phyloP scores from a whole-genome alignment of 1,140 invertebrate species.

The Anagrus nilaparvatae region DNA sequence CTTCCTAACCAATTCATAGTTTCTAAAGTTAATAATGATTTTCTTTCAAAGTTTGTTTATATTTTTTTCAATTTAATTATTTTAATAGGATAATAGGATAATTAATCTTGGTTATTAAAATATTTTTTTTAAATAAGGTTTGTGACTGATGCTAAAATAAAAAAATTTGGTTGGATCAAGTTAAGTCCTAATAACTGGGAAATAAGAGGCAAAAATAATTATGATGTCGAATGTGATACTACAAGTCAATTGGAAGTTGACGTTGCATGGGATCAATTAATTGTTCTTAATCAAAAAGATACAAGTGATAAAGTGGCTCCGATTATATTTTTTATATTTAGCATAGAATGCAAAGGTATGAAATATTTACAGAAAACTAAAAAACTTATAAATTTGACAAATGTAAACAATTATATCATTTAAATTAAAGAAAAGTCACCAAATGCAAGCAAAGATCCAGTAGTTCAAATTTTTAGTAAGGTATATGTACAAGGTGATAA shows the following conservation, averaged over 20 bases:
- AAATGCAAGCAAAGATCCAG: conserved; percentile 90
- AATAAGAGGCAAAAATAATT: conserved; percentile 45
- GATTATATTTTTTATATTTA: conserved; percentile 94
- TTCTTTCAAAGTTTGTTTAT: conserved; percentile 74
- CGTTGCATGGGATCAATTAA: conserved; percentile 77
- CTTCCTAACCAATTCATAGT: conserved; percentile 52
- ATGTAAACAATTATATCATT: no score
- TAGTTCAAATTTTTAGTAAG: conserved; percentile 99
- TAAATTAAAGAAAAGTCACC: conserved; percentile 75
- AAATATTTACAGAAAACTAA: neutral
- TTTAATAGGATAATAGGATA: no score
- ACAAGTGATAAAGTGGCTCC: conserved; percentile 96
- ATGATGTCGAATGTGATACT: conserved; percentile 42
- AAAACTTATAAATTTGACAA: neutral
- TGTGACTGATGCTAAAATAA: conserved; percentile 89
- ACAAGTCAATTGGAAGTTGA: conserved; percentile 95
- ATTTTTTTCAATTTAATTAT: no score
- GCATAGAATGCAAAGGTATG: conserved; percentile 99
- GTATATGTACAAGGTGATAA: conserved; percentile 80
- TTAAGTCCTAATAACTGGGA: conserved; percentile 71
- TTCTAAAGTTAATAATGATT: conserved; percentile 96
- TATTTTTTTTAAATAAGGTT: no score
- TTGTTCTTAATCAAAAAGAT: conserved; percentile 86
- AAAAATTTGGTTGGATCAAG: conserved; percentile 98
- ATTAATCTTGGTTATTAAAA: no score